These are phyloP conservation scores for Pomatorhinus ruficollis DNA, from an alignment of 2,113 vertebrate species.

Conservation along the genomic window DNA sequence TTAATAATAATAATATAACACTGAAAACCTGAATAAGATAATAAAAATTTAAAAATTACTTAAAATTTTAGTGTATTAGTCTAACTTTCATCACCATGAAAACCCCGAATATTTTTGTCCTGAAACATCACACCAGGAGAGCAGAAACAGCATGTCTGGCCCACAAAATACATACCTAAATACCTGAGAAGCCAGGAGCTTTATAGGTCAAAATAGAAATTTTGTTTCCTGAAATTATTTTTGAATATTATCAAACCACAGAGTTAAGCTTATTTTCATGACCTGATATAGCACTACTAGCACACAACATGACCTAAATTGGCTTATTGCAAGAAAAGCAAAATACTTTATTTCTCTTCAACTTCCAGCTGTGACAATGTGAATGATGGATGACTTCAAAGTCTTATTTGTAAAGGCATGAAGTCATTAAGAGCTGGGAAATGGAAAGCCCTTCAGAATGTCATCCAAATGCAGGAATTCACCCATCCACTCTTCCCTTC, in stretches of 20 bases:
- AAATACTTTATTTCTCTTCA: background rate
- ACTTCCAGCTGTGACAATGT: background rate
- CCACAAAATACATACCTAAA: background rate
- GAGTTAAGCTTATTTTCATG: background rate
- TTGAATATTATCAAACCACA: background rate
- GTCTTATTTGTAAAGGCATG: conserved; percentile 11
- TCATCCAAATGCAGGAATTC: background rate
- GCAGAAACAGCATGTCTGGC: background rate
- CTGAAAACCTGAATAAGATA: background rate
- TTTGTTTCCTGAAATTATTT: background rate
- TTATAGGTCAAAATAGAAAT: background rate
- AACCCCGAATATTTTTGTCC: background rate
- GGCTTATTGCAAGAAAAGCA: background rate
- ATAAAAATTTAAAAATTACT: background rate
- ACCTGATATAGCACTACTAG: background rate
- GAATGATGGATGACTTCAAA: background rate
- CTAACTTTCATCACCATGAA: background rate
- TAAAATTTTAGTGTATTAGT: background rate
- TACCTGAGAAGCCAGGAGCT: background rate
- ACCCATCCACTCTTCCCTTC: background rate
- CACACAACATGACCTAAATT: background rate
- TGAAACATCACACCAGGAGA: background rate
- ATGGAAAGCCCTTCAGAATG: background rate
- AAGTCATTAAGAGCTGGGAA: background rate
- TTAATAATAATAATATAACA: background rate